These are phyloP conservation scores for Heloderma charlesbogerti DNA, from an alignment of 2,113 vertebrate genomes.

Conservation along the genomic window DNA sequence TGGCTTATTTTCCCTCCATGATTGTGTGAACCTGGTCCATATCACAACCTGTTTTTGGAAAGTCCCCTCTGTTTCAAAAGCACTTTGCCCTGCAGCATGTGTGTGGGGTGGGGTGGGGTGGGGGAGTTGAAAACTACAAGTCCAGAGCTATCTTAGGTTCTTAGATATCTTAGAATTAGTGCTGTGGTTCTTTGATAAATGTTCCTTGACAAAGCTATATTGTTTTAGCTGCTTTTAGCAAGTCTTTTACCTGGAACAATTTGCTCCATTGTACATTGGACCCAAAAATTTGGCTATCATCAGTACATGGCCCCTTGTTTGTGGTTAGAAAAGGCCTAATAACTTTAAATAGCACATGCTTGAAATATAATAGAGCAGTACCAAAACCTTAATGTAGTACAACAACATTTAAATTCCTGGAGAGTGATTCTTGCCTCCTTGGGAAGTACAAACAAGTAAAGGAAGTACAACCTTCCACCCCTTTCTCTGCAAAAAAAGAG, in stretches of 20 bases:
- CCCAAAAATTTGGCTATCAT: not conserved
- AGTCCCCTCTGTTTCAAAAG: not conserved
- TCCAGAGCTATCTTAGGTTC: not conserved
- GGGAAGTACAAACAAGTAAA: not conserved
- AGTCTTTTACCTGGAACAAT: not conserved
- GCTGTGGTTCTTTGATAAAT: not conserved
- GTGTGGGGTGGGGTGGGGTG: too few species aligned
- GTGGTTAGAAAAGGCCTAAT: not conserved
- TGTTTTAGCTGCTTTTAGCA: not conserved
- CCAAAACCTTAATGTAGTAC: not conserved
- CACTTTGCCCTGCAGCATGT: too few species aligned
- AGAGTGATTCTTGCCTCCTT: fast-evolving
- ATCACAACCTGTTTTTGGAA: not conserved
- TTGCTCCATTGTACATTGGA: not conserved
- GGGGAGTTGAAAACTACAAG: not conserved
- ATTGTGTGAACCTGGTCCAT: too few species aligned
- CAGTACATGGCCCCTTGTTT: not conserved
- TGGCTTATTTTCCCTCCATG: too few species aligned
- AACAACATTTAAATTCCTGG: not conserved
- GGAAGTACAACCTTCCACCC: not conserved
- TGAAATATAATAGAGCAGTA: not conserved
- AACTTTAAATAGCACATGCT: not conserved
- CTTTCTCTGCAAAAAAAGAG: not conserved
- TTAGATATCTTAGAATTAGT: not conserved
- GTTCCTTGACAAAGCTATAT: not conserved